phyloP scores from a whole-genome alignment of 2,797 vertebrate species.

The Botia kubotai region DNA sequence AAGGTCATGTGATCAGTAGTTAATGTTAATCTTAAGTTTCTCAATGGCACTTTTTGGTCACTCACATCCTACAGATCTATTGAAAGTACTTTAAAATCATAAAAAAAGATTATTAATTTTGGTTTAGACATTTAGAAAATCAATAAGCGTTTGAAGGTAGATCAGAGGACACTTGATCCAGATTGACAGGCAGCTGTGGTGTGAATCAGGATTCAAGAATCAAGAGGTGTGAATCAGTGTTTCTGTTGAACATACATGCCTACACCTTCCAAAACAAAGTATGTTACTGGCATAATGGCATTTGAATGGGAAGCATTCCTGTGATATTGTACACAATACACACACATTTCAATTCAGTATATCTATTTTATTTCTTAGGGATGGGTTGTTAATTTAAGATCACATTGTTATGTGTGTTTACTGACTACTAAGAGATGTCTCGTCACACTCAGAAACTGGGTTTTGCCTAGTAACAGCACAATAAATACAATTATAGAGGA shows the following conservation, averaged over 20 bases:
- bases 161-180: conserved; percentile 41
- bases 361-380: background rate
- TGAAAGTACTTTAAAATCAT: conserved; percentile 50
- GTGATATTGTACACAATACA: background rate
- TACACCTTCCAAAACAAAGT: too few relatives aligned
- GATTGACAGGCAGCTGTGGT: background rate
- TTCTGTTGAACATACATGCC: too few relatives aligned
- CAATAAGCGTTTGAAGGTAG: conserved; percentile 68
- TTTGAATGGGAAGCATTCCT: background rate
- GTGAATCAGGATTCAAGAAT: too few relatives aligned
- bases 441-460: too few relatives aligned
- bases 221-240: background rate
- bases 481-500: background rate
- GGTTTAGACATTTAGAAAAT: conserved; percentile 70
- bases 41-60: too few relatives aligned
- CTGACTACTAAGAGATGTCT: too few relatives aligned
- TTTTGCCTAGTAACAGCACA: too few relatives aligned
- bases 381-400: background rate
- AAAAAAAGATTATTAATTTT: conserved; percentile 63
- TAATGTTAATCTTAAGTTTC: too few relatives aligned
- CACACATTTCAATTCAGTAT: background rate
- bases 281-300: too few relatives aligned
- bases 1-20: too few relatives aligned
- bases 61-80: conserved; percentile 69
- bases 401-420: too few relatives aligned